phyloP scores from a whole-genome alignment of 2,888 invertebrate genomes.

The Oegoconia quadripuncta region DNA sequence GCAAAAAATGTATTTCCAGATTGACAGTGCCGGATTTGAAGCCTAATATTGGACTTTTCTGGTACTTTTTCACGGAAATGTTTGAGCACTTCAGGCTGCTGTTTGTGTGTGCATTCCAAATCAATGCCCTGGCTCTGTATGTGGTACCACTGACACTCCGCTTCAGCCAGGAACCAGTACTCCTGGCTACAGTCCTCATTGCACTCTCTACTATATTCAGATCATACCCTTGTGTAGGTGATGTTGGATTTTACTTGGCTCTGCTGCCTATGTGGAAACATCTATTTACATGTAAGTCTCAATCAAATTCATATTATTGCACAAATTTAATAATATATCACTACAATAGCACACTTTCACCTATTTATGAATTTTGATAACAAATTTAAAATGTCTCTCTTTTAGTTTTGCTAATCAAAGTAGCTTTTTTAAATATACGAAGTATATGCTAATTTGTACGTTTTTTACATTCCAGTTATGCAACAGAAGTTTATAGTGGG shows the following conservation, averaged over 20 bases:
- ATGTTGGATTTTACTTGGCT: constrained; percentile 94
- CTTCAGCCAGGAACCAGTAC: constrained; percentile 87
- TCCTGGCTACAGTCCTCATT: constrained; percentile 88
- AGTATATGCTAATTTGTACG: too few species aligned
- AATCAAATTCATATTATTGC: neutral
- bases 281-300: constrained; percentile 88
- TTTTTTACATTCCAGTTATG: constrained; percentile 83
- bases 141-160: constrained; percentile 91
- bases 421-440: too few species aligned
- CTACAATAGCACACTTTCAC: too few species aligned
- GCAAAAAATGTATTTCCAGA: constrained; percentile 70
- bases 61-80: constrained; percentile 99
- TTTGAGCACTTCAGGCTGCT: constrained; percentile 98
- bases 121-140: constrained; percentile 95
- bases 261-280: constrained; percentile 95
- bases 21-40: constrained; percentile 94
- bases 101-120: constrained; percentile 97
- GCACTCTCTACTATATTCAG: constrained; percentile 93
- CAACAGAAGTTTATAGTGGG: constrained; percentile 96
- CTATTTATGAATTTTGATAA: too few species aligned
- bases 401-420: neutral
- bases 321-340: too few species aligned
- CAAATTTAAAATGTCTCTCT: neutral
- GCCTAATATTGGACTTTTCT: constrained; percentile 98
- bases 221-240: constrained; percentile 97